Evolutionary conservation across 2,888 invertebrate genomes (phyloP).

Genomic region (Hyppa rectilinea): DNA sequence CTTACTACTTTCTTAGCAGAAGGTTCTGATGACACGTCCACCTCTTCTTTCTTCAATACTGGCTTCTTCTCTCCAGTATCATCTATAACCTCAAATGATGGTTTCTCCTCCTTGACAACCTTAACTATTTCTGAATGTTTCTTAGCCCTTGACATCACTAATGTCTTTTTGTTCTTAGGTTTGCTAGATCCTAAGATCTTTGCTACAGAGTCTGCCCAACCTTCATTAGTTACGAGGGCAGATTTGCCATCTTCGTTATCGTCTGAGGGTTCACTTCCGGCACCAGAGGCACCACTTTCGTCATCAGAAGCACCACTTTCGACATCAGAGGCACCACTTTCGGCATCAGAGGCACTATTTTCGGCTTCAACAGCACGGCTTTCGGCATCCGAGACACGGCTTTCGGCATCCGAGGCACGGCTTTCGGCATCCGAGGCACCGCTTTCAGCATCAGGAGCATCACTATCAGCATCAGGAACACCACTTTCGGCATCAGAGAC

Average conservation of each 20-base stretch:
- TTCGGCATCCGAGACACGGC: constrained; percentile 64
- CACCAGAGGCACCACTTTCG: constrained; percentile 63
- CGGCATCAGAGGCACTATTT: constrained; percentile 69
- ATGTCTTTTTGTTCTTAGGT: constrained; percentile 93
- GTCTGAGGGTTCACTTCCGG: constrained; percentile 49
- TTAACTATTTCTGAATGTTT: constrained; percentile 91
- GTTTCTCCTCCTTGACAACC: constrained; percentile 84
- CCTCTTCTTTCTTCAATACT: constrained; percentile 77
- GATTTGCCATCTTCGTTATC: constrained; percentile 61
- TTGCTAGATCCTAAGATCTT: constrained; percentile 94
- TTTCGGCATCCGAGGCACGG: constrained; percentile 14
- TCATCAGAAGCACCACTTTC: constrained; percentile 27
- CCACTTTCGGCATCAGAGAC: constrained; percentile 50
- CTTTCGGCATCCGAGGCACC: constrained; percentile 46
- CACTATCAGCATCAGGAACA: constrained; percentile 2
- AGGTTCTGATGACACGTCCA: constrained; percentile 73
- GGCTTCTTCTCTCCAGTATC: constrained; percentile 87
- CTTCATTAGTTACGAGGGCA: constrained; percentile 90
- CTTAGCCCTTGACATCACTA: constrained; percentile 95
- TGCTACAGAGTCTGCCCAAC: constrained; percentile 96
- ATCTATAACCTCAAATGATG: constrained; percentile 93
- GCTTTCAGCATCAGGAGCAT: constrained; percentile 30
- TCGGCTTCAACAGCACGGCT: constrained; percentile 60
- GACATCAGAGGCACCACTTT: constrained; percentile 64
- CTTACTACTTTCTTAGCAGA: constrained; percentile 82